These are phyloP conservation scores for human (Homo sapiens) DNA, from an alignment of 2,113 vertebrate species.

Conservation along the genomic window DNA sequence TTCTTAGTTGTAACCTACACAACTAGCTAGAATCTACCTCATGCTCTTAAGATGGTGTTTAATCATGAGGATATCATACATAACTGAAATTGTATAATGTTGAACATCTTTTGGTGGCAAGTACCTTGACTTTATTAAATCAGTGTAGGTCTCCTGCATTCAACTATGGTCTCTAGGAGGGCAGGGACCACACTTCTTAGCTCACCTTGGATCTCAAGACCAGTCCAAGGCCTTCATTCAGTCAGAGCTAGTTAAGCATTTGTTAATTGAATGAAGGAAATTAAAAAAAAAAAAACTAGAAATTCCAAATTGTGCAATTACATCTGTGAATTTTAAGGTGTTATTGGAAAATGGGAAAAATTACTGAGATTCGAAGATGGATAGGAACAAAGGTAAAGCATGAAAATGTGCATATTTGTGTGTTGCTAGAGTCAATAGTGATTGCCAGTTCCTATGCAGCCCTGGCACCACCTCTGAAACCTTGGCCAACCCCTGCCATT, in stretches of 20 bases:
- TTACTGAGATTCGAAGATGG: not conserved
- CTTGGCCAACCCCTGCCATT: not conserved
- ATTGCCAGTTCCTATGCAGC: not conserved
- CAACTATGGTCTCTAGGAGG: not conserved
- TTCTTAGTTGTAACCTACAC: not conserved
- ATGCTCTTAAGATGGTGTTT: not conserved
- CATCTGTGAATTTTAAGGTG: conserved; percentile 1
- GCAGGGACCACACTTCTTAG: not conserved
- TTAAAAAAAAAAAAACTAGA: not conserved
- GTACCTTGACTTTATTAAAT: not conserved
- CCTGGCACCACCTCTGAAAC: not conserved
- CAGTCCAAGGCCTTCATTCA: not conserved
- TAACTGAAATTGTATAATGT: not conserved
- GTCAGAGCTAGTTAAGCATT: not conserved
- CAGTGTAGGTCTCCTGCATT: not conserved
- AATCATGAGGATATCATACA: not conserved
- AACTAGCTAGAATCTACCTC: not conserved
- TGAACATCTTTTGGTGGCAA: not conserved
- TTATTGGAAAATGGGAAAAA: conserved; percentile 13
- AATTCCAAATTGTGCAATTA: not conserved
- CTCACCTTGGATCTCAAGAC: not conserved
- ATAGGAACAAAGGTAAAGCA: not conserved
- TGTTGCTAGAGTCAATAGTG: not conserved
- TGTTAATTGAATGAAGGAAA: conserved; percentile 15
- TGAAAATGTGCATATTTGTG: not conserved